Conservation (phyloP, 2,113 vertebrate species). For the Cryptoleucopteryx plumbea region DNA sequence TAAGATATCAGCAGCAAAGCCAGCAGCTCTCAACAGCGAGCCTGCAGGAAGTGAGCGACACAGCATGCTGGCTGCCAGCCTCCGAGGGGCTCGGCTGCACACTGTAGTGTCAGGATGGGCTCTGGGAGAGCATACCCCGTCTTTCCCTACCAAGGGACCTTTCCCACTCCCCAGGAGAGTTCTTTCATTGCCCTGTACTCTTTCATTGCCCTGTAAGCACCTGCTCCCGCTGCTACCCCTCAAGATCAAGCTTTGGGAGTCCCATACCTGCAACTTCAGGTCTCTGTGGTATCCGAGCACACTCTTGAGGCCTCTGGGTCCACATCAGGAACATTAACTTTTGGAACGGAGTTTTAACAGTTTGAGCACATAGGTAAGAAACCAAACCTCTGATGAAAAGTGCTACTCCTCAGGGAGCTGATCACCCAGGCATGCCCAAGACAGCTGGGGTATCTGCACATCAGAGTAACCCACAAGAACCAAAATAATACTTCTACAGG, state of each 20-base stretch:
- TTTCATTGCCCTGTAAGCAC: neutral
- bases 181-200: neutral
- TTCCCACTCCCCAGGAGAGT: neutral
- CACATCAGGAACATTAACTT: neutral
- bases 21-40: neutral
- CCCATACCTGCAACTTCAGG: too few relatives aligned
- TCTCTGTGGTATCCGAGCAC: rapidly evolving
- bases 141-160: neutral
- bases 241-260: neutral
- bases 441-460: neutral
- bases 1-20: neutral
- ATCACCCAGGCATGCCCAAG: too few relatives aligned
- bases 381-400: too few relatives aligned
- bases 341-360: neutral
- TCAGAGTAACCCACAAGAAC: neutral
- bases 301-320: too few relatives aligned
- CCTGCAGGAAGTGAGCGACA: neutral
- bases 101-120: neutral
- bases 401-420: neutral
- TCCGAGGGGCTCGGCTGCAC: neutral
- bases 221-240: neutral
- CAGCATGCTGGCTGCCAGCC: neutral
- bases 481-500: rapidly evolving
- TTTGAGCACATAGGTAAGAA: neutral
- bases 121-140: neutral